Evolutionary conservation across 2,113 vertebrate species (phyloP).

Genomic region (Dromaius novaehollandiae): DNA sequence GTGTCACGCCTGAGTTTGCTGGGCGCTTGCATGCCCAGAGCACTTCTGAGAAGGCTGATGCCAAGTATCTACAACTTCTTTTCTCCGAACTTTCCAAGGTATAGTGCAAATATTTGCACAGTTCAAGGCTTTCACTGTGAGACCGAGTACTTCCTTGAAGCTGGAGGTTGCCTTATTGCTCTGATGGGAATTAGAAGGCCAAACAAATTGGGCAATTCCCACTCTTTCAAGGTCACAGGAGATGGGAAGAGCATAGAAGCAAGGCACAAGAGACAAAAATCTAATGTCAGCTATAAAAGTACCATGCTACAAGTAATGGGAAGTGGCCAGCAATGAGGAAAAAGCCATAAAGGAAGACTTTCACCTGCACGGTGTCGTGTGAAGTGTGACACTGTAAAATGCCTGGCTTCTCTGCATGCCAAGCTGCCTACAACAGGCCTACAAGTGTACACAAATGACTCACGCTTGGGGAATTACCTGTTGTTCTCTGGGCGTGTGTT

Average conservation of each 20-base stretch:
- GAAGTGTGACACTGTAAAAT: neutral
- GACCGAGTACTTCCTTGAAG: slow-evolving; percentile 48
- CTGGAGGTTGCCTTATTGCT: neutral
- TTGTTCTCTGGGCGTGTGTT: slow-evolving; percentile 9
- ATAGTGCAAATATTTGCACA: slow-evolving; percentile 54
- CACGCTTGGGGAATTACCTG: slow-evolving; percentile 57
- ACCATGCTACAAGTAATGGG: neutral
- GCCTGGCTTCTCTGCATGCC: neutral
- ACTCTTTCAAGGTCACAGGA: neutral
- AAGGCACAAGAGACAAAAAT: rapidly evolving
- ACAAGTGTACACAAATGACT: slow-evolving; percentile 45
- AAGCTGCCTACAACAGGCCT: neutral
- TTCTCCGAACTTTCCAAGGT: neutral
- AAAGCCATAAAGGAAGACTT: neutral
- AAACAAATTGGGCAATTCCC: neutral
- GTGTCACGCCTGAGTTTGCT: neutral
- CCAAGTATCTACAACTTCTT: neutral
- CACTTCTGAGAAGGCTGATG: neutral
- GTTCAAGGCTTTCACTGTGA: neutral
- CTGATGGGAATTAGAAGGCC: neutral
- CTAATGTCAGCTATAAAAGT: neutral
- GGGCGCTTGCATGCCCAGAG: neutral
- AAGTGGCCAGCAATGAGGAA: neutral
- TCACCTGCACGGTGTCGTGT: neutral
- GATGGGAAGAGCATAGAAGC: neutral